Evolutionary conservation across 2,797 vertebrate species (phyloP).

Genomic region (Lepidocolaptes lacrymiger): DNA sequence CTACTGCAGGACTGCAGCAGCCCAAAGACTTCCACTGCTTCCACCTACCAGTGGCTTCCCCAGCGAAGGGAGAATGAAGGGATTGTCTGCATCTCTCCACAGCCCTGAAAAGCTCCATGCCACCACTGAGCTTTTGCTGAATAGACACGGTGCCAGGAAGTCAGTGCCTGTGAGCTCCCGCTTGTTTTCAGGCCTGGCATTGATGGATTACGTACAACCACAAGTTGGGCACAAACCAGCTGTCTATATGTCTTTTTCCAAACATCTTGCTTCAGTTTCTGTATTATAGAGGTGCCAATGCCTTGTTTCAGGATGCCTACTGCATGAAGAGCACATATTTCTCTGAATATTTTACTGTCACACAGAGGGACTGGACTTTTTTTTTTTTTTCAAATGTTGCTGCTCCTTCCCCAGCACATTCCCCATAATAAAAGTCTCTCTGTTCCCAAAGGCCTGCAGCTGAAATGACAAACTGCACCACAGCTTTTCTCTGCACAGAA

Average conservation of each 20-base stretch:
- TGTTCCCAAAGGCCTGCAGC: not conserved
- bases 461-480: not conserved
- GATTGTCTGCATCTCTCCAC: not conserved
- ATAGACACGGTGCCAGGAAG: not conserved
- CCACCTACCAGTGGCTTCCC: not conserved
- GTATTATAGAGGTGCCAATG: constrained; percentile 45
- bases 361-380: not conserved
- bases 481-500: not conserved
- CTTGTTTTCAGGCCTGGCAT: constrained; percentile 62
- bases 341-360: constrained; percentile 65
- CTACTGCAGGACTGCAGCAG: not conserved
- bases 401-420: constrained; percentile 13
- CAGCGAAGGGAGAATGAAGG: not conserved
- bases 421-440: not conserved
- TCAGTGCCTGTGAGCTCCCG: constrained; percentile 34
- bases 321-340: constrained; percentile 43
- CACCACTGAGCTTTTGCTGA: not conserved
- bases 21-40: not conserved
- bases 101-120: not conserved
- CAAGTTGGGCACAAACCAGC: constrained; percentile 63
- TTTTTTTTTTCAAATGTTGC: not conserved
- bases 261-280: constrained; percentile 59
- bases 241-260: constrained; percentile 56
- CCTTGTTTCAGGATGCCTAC: constrained; percentile 42
- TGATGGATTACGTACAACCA: constrained; percentile 58